Base-by-base conservation (phyloP, 2,888 invertebrate species). In the Ornithoptera priamus region DNA sequence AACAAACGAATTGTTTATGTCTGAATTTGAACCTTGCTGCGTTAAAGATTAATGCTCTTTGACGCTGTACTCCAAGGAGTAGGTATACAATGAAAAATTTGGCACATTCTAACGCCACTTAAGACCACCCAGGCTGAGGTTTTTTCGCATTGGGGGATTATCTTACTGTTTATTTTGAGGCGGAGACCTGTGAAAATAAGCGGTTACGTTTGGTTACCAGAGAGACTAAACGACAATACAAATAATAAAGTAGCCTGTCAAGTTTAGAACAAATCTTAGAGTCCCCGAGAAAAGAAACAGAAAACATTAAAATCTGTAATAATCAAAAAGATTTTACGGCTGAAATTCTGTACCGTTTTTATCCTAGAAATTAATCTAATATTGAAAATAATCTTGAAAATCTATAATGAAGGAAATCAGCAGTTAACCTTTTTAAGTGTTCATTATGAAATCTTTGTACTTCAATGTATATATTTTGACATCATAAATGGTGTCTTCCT, bases 71-170 rank as follows among this genome's bases (percentile, higher is more conserved):
- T 0, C 0, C n/a, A 18, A 30, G 75, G 78, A 75, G 82, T 81
- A 82, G 82, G 81, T 80, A 87, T 81, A 86, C 84, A 87, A 83
- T 80, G 81, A 78, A 73, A 81, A 85, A 85, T 86, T 87, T 86
- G 82, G 86, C 85, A 83, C 81, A 80, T 81, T 78, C 81, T 86
- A 85, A 90, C 90, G 90, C 90, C 90, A 90, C 89, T 85, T 82
- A 76, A 80, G 91, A 84, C 92, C 92, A 92, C 92, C 91, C 92
- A 92, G 84, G 89, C 70, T 50, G 89, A 62, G 63, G 75, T 86
- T 87, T 90, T 90, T 88, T 88, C 85, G 82, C 80, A 76, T 75
- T 71, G 71, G 72, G 30, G 77, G 81, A 85, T 85, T 84, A 84
- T 80, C 80, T 80, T 78, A 79, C 74, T 83, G 85, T 85, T 85